A percentile compares a stretch with the other conserved stretches of the same genome.
Evolutionary conservation across 2,113 vertebrate species (phyloP).

Genomic region (Neolamprologus cancellatus): DNA sequence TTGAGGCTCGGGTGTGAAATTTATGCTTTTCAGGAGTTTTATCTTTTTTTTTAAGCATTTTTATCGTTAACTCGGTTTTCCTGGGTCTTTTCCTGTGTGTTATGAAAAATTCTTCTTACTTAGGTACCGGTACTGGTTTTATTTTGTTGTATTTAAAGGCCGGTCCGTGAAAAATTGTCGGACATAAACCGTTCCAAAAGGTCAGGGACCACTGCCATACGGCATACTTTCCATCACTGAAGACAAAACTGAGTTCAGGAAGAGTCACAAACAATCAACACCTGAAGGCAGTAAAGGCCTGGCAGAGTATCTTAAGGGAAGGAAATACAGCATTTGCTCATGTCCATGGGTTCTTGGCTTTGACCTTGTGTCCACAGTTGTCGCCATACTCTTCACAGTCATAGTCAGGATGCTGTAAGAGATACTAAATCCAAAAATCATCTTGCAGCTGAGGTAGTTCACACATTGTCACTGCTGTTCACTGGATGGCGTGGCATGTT

Average conservation of each 20-base stretch:
- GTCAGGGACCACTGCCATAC: rapidly evolving
- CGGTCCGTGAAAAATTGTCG: rapidly evolving
- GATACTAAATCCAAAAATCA: neutral
- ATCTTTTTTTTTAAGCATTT: rapidly evolving
- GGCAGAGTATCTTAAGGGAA: neutral
- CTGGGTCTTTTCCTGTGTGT: neutral
- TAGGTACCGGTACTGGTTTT: neutral
- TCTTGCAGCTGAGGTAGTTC: neutral
- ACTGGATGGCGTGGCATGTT: neutral
- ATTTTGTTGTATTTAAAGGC: neutral
- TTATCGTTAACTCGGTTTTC: neutral
- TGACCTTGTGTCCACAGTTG: neutral
- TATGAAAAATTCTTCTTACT: neutral
- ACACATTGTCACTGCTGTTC: neutral
- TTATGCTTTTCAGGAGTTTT: neutral
- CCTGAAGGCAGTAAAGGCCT: neutral
- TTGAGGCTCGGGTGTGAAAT: neutral
- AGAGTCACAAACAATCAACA: neutral
- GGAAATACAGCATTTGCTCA: neutral
- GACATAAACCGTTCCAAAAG: rapidly evolving
- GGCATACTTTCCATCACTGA: neutral
- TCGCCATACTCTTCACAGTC: neutral
- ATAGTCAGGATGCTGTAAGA: neutral
- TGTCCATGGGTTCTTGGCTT: neutral
- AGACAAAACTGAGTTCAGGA: neutral